Evolutionary conservation across 2,888 invertebrate species (phyloP), one percentile per base, ranked within the genome.

Genomic region (Apotomis capreana): DNA sequence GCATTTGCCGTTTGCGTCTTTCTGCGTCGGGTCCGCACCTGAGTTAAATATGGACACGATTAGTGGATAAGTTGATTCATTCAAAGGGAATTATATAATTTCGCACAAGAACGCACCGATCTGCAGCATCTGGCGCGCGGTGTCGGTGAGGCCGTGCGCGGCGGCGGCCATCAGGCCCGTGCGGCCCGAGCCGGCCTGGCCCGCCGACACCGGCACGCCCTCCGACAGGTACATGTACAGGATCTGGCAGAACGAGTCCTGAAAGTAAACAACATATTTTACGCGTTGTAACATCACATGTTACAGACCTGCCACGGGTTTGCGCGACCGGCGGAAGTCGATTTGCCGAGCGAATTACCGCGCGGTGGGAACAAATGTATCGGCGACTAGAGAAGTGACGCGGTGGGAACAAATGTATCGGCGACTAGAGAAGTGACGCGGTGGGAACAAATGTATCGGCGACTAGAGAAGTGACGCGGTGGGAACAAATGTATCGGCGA

Each of bases 151-250:
- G 0, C 97, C 97, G 76, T 96, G 92, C 49, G 94, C 94, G 10
- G 97, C 95, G 65, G 97, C 97, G 0, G 96, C 95, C 96, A 97
- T 97, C 78, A 98, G 93, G 0, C 97, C 95, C 12, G 96, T 96
- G 74, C 94, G 95, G 10, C 94, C 94, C 1, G 94, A 95, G 72
- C 88, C 87, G 0, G 95, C 94, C 85, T 97, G 97, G 77, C 95
- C 94, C 85, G 95, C 95, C 87, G 96, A 95, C 65, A 96, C 95
- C 6, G 96, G 95, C 74, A 96, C 95, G 77, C 96, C 96, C 87
- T 97, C 97, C 70, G 95, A 95, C 74, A 96, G 90, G 83, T 97
- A 96, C 82, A 97, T 94, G 88, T 97, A 96, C 80, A 97, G 90
- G 75, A 98, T 93, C 86, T 96, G 96, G 55, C 95, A 94, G 87